These are phyloP conservation scores for Todiramphus chloris DNA, from an alignment of 2,113 vertebrate species.

Conservation along the genomic window DNA sequence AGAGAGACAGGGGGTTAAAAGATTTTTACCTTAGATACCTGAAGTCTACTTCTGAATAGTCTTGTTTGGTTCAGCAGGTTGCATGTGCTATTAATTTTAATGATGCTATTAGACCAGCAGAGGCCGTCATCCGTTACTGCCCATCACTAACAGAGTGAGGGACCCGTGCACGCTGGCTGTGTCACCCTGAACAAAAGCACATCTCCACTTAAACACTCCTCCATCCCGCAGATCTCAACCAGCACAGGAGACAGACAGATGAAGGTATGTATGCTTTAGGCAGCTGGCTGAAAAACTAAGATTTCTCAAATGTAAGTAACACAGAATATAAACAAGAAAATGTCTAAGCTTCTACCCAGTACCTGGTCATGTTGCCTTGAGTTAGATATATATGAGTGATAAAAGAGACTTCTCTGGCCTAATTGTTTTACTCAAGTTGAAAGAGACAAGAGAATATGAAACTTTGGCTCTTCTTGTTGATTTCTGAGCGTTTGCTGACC, in stretches of 20 bases:
- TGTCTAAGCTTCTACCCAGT: background rate
- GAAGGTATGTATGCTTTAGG: background rate
- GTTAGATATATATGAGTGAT: background rate
- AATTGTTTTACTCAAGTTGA: background rate
- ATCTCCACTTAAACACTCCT: background rate
- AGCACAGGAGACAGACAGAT: background rate
- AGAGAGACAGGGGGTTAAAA: background rate
- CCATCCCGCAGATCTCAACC: background rate
- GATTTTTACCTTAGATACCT: background rate
- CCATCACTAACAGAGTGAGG: background rate
- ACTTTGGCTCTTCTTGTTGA: background rate
- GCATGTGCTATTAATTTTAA: background rate
- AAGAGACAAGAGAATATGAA: background rate
- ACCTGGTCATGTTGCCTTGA: background rate
- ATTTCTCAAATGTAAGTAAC: background rate
- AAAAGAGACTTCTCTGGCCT: background rate
- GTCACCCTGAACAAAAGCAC: background rate
- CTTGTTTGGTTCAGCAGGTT: background rate
- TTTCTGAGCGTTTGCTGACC: background rate
- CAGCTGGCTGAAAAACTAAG: background rate
- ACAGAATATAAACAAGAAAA: background rate
- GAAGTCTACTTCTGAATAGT: background rate
- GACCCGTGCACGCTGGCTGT: background rate
- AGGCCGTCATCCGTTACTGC: background rate
- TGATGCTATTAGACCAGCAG: background rate